A percentile compares a stretch with the other conserved stretches of the same genome.
Evolutionary conservation across 2,888 invertebrate species (phyloP).

Genomic region (Sinopyrophorus schimmeli): DNA sequence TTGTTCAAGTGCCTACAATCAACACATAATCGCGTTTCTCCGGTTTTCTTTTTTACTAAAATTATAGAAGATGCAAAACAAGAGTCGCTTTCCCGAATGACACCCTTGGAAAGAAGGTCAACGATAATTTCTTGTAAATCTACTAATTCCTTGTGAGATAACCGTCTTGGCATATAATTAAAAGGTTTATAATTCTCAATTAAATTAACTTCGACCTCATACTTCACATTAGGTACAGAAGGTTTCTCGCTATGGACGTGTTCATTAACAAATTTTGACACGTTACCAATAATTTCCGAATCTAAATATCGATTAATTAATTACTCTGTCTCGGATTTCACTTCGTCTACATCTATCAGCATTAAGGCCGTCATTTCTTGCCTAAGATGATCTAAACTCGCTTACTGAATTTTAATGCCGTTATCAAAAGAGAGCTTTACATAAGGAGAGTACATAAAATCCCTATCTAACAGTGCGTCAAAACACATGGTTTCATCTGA

Average conservation of each 20-base stretch:
- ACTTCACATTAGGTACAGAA: neutral
- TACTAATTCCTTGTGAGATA: slow-evolving; percentile 16
- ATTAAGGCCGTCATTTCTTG: too few relatives aligned
- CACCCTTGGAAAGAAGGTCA: slow-evolving; percentile 21
- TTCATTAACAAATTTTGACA: slow-evolving; percentile 2
- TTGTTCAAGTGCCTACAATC: slow-evolving; percentile 30
- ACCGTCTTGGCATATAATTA: slow-evolving; percentile 13
- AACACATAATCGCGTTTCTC: slow-evolving; percentile 1
- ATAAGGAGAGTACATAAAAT: too few relatives aligned
- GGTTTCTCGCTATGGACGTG: slow-evolving; percentile 1
- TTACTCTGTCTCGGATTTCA: too few relatives aligned
- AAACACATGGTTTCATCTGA: too few relatives aligned
- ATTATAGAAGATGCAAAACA: slow-evolving; percentile 7
- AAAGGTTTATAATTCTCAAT: slow-evolving; percentile 1
- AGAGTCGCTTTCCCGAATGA: slow-evolving; percentile 14
- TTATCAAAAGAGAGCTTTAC: too few relatives aligned
- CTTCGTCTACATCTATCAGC: too few relatives aligned
- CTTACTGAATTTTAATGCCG: too few relatives aligned
- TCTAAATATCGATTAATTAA: too few relatives aligned
- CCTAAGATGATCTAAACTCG: too few relatives aligned
- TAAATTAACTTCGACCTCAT: slow-evolving; percentile 6
- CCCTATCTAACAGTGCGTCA: too few relatives aligned
- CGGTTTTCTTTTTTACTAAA: slow-evolving; percentile 5
- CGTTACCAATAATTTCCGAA: too few relatives aligned
- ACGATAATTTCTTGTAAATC: slow-evolving; percentile 21